phyloP scores from a whole-genome alignment of 2,888 invertebrate genomes.

The Pollenia angustigena region DNA sequence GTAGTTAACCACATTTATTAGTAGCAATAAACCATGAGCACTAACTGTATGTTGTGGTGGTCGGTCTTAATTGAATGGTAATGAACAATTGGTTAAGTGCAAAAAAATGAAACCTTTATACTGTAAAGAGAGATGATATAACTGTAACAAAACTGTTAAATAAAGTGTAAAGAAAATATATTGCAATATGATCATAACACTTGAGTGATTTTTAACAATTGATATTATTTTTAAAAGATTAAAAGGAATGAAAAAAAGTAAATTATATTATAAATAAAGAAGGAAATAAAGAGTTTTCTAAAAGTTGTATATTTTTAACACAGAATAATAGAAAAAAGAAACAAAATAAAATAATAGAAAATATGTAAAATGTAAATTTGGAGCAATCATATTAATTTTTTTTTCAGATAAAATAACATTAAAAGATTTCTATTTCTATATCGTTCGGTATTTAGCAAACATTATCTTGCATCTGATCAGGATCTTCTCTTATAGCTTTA shows the following conservation, averaged over 20 bases:
- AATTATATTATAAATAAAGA: not conserved
- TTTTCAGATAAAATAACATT: too few relatives aligned
- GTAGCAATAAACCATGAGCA: conserved; percentile 33
- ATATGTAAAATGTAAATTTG: too few relatives aligned
- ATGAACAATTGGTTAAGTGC: conserved; percentile 2
- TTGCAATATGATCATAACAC: conserved; percentile 21
- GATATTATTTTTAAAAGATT: not conserved
- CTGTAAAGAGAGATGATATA: not conserved
- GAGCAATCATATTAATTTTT: too few relatives aligned
- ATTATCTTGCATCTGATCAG: too few relatives aligned
- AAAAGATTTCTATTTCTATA: too few relatives aligned
- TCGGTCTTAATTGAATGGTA: not conserved
- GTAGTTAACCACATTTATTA: conserved; percentile 61
- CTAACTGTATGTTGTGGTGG: conserved; percentile 55
- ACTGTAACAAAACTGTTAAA: conserved; percentile 46
- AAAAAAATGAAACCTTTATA: conserved; percentile 39
- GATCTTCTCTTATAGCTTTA: too few relatives aligned
- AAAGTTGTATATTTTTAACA: too few relatives aligned
- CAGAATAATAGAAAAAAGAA: too few relatives aligned
- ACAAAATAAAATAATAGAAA: too few relatives aligned
- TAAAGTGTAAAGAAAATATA: conserved; percentile 19
- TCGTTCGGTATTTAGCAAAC: too few relatives aligned
- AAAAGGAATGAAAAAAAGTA: not conserved
- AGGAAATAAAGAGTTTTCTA: not conserved
- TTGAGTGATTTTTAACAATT: conserved; percentile 6